phyloP scores from a whole-genome alignment of 2,888 invertebrate genomes.

The Malacosoma neustria region DNA sequence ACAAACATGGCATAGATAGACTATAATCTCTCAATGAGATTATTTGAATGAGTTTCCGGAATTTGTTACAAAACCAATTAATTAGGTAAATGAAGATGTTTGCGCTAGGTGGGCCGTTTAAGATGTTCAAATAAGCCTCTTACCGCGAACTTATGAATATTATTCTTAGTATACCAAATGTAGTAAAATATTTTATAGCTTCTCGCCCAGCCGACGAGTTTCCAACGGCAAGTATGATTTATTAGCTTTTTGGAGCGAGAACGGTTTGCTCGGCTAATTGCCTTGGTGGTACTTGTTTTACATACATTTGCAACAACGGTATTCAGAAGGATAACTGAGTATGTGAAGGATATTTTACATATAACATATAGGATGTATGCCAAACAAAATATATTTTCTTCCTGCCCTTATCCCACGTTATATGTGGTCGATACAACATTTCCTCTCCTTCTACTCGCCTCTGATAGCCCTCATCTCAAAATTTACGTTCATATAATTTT shows the following conservation, averaged over 20 bases:
- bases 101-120: not conserved
- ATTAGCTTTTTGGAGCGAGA: not conserved
- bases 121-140: not conserved
- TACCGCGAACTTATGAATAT: not conserved
- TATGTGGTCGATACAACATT: too few relatives aligned
- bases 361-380: too few relatives aligned
- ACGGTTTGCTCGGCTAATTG: not conserved
- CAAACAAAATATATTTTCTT: too few relatives aligned
- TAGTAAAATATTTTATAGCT: not conserved
- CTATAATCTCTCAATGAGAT: not conserved
- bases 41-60: not conserved
- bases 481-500: too few relatives aligned
- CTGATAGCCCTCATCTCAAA: too few relatives aligned
- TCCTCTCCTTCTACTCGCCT: too few relatives aligned
- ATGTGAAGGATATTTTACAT: too few relatives aligned
- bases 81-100: not conserved
- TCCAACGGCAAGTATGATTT: not conserved
- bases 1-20: too few relatives aligned
- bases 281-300: not conserved
- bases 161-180: not conserved
- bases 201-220: not conserved
- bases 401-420: too few relatives aligned
- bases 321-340: too few relatives aligned
- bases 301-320: too few relatives aligned
- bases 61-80: too few relatives aligned